phyloP scores from a whole-genome alignment of 2,113 vertebrate genomes.

The Cochlearius cochlearius region DNA sequence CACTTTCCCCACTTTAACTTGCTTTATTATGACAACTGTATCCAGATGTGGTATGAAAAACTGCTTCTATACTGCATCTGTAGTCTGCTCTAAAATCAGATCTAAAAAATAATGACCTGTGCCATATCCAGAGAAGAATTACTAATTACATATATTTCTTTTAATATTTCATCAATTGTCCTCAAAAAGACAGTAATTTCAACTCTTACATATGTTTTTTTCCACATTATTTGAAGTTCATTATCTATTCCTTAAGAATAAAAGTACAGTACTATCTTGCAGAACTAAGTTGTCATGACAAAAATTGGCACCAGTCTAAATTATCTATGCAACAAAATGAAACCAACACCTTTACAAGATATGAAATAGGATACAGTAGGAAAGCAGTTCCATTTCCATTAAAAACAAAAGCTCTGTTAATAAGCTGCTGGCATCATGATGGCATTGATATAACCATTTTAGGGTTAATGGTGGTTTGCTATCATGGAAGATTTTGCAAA shows the following conservation, averaged over 20 bases:
- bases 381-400: conserved; percentile 55
- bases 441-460: conserved; percentile 58
- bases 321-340: conserved; percentile 38
- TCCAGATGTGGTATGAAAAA: not conserved
- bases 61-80: not conserved
- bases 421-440: conserved; percentile 65
- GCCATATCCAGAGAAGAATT: not conserved
- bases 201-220: not conserved
- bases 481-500: conserved; percentile 65
- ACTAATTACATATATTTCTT: not conserved
- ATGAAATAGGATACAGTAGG: not conserved
- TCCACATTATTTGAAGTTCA: not conserved
- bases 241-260: not conserved
- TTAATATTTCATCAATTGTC: not conserved
- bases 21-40: not conserved
- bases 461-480: conserved; percentile 76
- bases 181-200: not conserved
- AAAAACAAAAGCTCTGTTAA: conserved; percentile 59
- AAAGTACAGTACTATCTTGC: not conserved
- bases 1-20: not conserved
- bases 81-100: not conserved
- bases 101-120: not conserved
- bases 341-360: not conserved
- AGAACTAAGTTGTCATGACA: not conserved
- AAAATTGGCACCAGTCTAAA: not conserved